Percentiles rank a stretch among this genome's conserved stretches.
These are phyloP conservation scores for Crotophaga sulcirostris DNA, from an alignment of 2,113 vertebrate genomes.

Conservation along the genomic window DNA sequence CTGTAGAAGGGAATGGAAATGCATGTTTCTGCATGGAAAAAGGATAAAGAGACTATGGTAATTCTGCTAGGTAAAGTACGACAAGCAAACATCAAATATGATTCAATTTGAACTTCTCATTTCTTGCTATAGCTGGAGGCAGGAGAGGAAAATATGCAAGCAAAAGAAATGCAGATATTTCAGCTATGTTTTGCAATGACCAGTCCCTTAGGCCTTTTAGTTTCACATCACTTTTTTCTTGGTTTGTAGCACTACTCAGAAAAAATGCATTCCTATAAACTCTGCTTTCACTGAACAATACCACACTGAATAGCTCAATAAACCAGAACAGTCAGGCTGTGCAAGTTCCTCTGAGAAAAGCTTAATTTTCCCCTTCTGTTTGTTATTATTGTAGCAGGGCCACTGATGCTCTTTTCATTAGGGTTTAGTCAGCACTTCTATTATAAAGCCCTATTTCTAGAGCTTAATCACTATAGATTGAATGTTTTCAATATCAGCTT, in stretches of 20 bases:
- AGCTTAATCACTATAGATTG: background rate
- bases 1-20: background rate
- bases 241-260: background rate
- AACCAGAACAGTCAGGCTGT: constrained; percentile 15
- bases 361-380: constrained; percentile 25
- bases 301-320: constrained; percentile 19
- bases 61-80: background rate
- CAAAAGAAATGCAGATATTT: background rate
- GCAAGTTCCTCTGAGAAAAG: constrained; percentile 4
- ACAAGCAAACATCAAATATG: background rate
- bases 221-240: constrained; percentile 17
- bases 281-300: constrained; percentile 39
- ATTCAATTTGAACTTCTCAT: background rate
- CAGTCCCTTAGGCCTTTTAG: background rate
- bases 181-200: constrained; percentile 22
- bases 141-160: background rate
- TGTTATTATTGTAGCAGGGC: background rate
- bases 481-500: background rate
- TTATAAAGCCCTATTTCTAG: background rate
- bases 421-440: background rate
- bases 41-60: background rate
- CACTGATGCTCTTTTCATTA: background rate
- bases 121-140: background rate
- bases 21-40: background rate
- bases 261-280: constrained; percentile 21